Base-by-base conservation (phyloP, 2,888 invertebrate genomes). In the Reticulitermes lucifugus region DNA sequence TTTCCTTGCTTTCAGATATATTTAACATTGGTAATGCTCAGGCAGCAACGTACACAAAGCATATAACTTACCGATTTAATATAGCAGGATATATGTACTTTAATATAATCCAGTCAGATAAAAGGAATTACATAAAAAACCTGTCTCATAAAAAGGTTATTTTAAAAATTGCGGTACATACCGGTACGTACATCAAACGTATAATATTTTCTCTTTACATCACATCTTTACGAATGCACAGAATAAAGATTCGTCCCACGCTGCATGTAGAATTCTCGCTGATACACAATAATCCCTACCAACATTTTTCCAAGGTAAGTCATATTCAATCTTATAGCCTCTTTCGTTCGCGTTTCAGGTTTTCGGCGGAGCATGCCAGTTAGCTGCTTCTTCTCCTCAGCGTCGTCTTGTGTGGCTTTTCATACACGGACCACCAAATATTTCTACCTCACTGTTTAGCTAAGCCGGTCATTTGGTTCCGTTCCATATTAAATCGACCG, bases 401-500 rank as follows among this genome's bases (percentile, higher is more conserved):
- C 80, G 60, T 70, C 81, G 22, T n/a, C 41, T 21, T 41, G 73
- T 12, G 65, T n/a, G n/a, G 12, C 65, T 65, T n/a, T n/a, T 12
- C 25, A 25, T 46, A 51, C 21, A 79, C n/a, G 6, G 65, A 81
- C 81, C 81, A 43, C 59, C 4, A 35, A n/a, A 73, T 46, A 77
- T 75, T 83, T 77, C 77, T 75, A 60, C 70, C 43, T 83, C 46
- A 41, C 35, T 51, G 55, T 83, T 35, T 35, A 83, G 51, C 59
- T 73, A 75, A 83, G 51, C 83, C 70, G 29, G 25, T 10, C 71
- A 83, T 12, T 10, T 7, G 21, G 77, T 70, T 46, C 77, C 29
- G 84, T 51, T 35, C 71, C 80, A 84, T 84, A 84, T 79, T 84
- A 79, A 79, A 84, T 80, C 80, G 79, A 80, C 80, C 84, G 51